Evolutionary conservation across 2,113 vertebrate species (phyloP).

Genomic region (Hypocryptadius cinnamomeus): DNA sequence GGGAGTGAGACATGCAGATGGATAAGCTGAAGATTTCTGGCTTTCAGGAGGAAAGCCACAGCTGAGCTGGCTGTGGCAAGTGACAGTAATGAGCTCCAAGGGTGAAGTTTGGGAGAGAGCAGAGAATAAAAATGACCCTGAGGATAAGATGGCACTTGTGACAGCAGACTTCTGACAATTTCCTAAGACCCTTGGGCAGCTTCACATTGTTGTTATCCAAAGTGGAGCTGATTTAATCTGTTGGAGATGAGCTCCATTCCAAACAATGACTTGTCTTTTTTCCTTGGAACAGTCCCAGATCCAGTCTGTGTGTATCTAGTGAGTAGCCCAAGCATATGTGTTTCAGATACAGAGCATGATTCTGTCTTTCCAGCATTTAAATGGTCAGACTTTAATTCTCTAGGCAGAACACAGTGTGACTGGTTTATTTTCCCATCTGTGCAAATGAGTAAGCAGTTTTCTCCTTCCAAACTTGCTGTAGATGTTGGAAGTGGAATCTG

Average conservation of each 20-base stretch:
- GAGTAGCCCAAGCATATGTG: background rate
- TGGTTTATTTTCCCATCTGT: background rate
- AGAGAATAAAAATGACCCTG: background rate
- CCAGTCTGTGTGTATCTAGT: background rate
- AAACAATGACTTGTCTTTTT: background rate
- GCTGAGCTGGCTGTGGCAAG: background rate
- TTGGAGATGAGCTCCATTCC: background rate
- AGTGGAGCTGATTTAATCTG: background rate
- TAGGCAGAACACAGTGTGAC: background rate
- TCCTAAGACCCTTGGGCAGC: background rate
- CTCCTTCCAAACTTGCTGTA: background rate
- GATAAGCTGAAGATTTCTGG: background rate
- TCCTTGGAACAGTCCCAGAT: background rate
- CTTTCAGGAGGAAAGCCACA: background rate
- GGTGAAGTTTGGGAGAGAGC: background rate
- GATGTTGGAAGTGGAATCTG: background rate
- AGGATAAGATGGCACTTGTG: background rate
- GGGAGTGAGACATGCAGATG: background rate
- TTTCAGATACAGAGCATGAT: background rate
- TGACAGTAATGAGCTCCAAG: background rate
- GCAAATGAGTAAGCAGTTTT: background rate
- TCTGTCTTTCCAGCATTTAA: background rate
- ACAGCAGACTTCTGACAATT: background rate
- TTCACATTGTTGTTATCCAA: background rate
- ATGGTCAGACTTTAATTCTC: background rate